Base-by-base conservation (phyloP, 2,888 invertebrate genomes). In the Minunthozetes semirufus region DNA sequence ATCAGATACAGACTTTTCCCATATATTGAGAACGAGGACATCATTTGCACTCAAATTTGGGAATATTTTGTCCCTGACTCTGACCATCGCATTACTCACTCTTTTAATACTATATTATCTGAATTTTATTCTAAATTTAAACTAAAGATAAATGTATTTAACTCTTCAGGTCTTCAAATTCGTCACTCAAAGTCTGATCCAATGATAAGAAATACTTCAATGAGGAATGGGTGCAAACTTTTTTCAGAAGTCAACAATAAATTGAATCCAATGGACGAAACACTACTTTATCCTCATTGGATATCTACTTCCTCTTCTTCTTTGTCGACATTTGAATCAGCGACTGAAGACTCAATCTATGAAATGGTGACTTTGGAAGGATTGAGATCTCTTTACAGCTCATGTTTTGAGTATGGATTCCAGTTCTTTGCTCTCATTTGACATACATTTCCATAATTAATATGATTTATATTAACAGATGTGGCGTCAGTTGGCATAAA, bases 401-500 rank as follows among this genome's bases (percentile, higher is more conserved):
- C 89, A 78, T 90, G 90, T 82, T 89, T 89, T 82, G 88, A 88
- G 82, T 86, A 80, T 85, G 84, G 84, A 56, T 42, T 29, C 33
- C 4, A 68, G 1, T 29, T 19, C 9, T 68, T 27, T 19, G 22
- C n/a, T 19, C 8, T 56, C 27, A 38, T 72, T 42, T 38, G 8
- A 53, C 0, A 61, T 9, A 9, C 5, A 33, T 25, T 27, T 27
- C 25, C 19, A 33, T 3, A 76, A 70, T 46, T 22, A 27, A 27
- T 73, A 33, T 9, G 11, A 59, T 76, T 76, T 78, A 71, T 75
- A 25, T 76, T 81, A 82, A 27, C 82, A 88, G 87, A 80, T 92
- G 91, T 83, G 90, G 90, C 72, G 90, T 90, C 33, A 89, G 89
- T 79, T 92, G 91, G 91, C 87, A 87, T 80, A 89, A 90, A 81